phyloP scores from a whole-genome alignment of 2,797 vertebrate species.

The Neomorphus geoffroyi region DNA sequence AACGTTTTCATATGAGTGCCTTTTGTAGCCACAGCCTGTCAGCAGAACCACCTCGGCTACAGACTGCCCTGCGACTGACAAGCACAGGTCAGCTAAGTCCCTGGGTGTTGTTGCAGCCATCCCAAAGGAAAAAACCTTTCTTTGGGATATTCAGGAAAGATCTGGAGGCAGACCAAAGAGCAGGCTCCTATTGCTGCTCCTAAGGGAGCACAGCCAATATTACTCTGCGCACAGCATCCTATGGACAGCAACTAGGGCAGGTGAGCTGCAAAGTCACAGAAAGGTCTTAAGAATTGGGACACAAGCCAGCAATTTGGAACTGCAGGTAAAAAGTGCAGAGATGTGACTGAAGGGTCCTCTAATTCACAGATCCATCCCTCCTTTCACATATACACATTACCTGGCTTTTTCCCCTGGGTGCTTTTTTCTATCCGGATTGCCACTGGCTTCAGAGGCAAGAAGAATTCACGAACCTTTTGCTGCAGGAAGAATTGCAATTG shows the following conservation, averaged over 20 bases:
- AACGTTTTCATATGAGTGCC: not conserved
- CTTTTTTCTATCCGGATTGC: slow-evolving; percentile 87
- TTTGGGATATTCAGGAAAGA: not conserved
- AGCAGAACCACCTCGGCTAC: not conserved
- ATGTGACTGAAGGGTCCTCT: rapidly evolving
- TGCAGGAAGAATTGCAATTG: slow-evolving; percentile 41
- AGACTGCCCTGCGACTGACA: not conserved
- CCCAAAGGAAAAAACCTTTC: not conserved
- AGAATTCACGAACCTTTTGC: slow-evolving; percentile 91
- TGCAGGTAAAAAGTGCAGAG: not conserved
- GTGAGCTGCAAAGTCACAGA: not conserved
- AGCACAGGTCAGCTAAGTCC: not conserved
- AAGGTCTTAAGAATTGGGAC: not conserved
- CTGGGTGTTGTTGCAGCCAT: not conserved
- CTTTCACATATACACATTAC: slow-evolving; percentile 58
- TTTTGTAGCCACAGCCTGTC: not conserved
- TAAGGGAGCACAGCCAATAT: not conserved
- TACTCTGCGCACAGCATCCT: not conserved
- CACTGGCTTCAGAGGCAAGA: slow-evolving; percentile 88
- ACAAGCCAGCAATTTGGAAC: not conserved
- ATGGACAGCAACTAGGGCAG: not conserved
- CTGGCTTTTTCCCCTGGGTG: slow-evolving; percentile 85
- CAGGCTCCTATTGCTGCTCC: not conserved
- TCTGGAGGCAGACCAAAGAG: not conserved
- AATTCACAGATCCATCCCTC: not conserved